Base-by-base conservation (phyloP, 1,140 invertebrate genomes). In the Penaeus indicus region DNA sequence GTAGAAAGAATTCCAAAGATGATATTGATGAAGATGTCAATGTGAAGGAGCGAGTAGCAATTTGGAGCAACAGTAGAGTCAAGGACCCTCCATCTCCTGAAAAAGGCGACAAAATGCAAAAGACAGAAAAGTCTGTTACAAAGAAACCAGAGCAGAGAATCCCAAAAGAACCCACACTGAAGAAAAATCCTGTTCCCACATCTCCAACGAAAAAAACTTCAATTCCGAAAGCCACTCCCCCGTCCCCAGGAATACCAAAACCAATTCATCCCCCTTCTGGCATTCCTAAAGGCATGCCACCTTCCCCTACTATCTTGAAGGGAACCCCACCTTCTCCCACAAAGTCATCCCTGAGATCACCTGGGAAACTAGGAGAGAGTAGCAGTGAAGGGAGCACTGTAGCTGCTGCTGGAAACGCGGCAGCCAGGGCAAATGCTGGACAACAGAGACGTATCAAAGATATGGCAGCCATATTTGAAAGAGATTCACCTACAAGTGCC, bases 21-120 rank as follows among this genome's bases (percentile, higher is more conserved):
- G 84, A 89, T 38, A 90, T 90, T 84, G 91, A 91, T 42, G 92
- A 92, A 47, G 91, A 92, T 62, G 88, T 92, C n/a, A 92, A 92
- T 90, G 92, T 92, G 25, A 91, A 91, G 84, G 92, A 92, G 77
- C 77, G 91, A 32, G 92, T 91, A 27, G 91, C 92, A 21, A 90
- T 91, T 47, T 92, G 91, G 90, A 90, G 90, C 60, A 84, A 84
- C 54, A 84, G 25, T 25, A 88, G 77, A 22, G 27, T 72, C 18
- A 61, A 84, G n/a, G 21, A 16, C 54, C 19, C 63, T 54, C 54
- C 22, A n/a, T 38, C 60, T 16, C 62, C 25, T 54, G 80, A 80
- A 60, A 42, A 32, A 42, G 86, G 75, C 18, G 38, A 64, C 22
- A 80, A 84, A 11, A 63, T 60, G 54, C 54, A 54, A 22, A 88